Base-by-base conservation (phyloP, 1,140 invertebrate species). In the Ostrea edulis region DNA sequence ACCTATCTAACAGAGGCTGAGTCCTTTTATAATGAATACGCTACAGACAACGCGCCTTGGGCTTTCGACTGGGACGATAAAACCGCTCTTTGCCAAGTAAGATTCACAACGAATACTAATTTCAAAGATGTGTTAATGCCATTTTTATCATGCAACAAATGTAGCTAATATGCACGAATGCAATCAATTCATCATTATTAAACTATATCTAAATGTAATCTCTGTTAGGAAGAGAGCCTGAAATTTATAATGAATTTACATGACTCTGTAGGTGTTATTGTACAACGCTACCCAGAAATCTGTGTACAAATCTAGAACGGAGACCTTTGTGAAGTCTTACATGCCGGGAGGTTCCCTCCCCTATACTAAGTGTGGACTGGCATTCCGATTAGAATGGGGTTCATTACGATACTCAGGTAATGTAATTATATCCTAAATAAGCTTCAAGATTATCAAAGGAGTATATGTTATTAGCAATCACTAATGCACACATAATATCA, bases 61-160 rank as follows among this genome's bases (percentile, higher is more conserved):
- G 92, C 92, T 51, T 96, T 96, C 89, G 96, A 95, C 55, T 97
- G 96, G 93, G 96, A 97, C 89, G 96, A 96, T 89, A 96, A 96
- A 92, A 94, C 94, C 29, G 95, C 96, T 51, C 96, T 88, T 25
- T 92, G 91, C 85, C 89, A 90, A 86, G 91, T 90, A 89, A 68
- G 85, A n/a, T n/a, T n/a, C n/a, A n/a, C n/a, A n/a, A n/a, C n/a
- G n/a, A n/a, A n/a, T n/a, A n/a, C n/a, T n/a, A n/a, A n/a, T n/a
- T n/a, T n/a, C n/a, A n/a, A n/a, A n/a, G n/a, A n/a, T n/a, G n/a
- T n/a, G n/a, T n/a, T n/a, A n/a, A n/a, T n/a, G n/a, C n/a, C n/a
- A n/a, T n/a, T n/a, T n/a, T n/a, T n/a, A n/a, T n/a, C n/a, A n/a
- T n/a, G n/a, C n/a, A n/a, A n/a, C n/a, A n/a, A n/a, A n/a, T n/a